A percentile compares a stretch with the other conserved stretches of the same genome.
Conservation (phyloP, 1,140 invertebrate species). For the Trachelipus rathkii region DNA sequence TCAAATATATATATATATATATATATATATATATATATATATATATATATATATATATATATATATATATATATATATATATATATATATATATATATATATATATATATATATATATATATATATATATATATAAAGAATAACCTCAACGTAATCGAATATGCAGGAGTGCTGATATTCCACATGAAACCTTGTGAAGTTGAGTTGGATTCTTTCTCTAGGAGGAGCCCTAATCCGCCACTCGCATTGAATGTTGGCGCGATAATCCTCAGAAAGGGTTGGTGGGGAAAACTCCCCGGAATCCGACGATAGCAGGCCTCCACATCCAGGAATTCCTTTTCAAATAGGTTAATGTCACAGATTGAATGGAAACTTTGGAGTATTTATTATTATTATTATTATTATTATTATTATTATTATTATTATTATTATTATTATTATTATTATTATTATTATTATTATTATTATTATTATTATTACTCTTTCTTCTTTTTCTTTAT, state of each 20-base stretch:
- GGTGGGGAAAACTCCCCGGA: constrained; percentile 65
- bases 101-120: background rate
- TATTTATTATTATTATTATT: too few relatives aligned
- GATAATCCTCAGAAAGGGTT: constrained; percentile 58
- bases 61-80: too few relatives aligned
- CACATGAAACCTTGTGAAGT: constrained; percentile 63
- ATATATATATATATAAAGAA: background rate
- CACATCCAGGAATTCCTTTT: constrained; percentile 71
- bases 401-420: constrained; percentile 14
- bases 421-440: background rate
- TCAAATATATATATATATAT: too few relatives aligned
- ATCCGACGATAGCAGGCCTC: constrained; percentile 64
- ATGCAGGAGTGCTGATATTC: constrained; percentile 57
- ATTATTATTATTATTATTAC: background rate
- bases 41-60: too few relatives aligned
- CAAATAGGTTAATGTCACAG: background rate
- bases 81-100: too few relatives aligned
- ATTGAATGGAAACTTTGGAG: background rate
- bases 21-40: too few relatives aligned
- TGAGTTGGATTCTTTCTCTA: constrained; percentile 61
- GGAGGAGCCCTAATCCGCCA: constrained; percentile 66
- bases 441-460: background rate
- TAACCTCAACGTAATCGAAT: constrained; percentile 64
- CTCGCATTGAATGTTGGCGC: constrained; percentile 64
- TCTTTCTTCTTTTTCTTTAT: too few relatives aligned